These are phyloP conservation scores for Eleginops maclovinus DNA, from an alignment of 2,113 vertebrate genomes.

Conservation along the genomic window DNA sequence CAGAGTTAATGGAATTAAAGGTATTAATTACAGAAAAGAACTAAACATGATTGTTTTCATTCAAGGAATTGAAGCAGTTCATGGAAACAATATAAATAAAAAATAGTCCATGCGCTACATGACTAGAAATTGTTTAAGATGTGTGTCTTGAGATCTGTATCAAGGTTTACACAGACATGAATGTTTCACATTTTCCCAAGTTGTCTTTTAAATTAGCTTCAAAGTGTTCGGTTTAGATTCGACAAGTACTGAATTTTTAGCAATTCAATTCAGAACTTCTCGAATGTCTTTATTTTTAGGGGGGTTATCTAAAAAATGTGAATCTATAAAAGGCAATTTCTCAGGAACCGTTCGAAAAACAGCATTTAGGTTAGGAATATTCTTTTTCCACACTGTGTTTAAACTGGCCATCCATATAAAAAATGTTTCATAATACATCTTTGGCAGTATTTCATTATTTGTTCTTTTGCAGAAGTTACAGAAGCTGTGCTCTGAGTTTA, in stretches of 20 bases:
- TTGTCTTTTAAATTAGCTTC: not conserved
- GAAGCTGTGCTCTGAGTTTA: too few species aligned
- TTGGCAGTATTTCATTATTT: not conserved
- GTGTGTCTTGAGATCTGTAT: not conserved
- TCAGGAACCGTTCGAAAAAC: not conserved
- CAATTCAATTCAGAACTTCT: too few species aligned
- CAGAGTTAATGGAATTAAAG: slow-evolving; percentile 18
- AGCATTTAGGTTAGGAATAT: not conserved
- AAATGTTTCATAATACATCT: not conserved
- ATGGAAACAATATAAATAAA: not conserved
- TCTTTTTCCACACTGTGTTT: not conserved
- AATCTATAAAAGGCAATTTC: not conserved
- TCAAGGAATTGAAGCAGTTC: not conserved
- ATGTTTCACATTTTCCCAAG: not conserved
- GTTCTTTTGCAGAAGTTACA: not conserved
- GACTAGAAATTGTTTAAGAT: not conserved
- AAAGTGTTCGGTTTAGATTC: too few species aligned
- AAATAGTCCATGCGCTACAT: not conserved
- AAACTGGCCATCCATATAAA: too few species aligned
- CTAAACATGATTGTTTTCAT: not conserved
- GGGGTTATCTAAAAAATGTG: not conserved
- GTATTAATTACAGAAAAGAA: slow-evolving; percentile 25
- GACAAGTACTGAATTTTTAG: too few species aligned
- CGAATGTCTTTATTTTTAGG: too few species aligned
- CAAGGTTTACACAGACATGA: not conserved